Evolutionary conservation across 1,140 invertebrate genomes (phyloP).

Genomic region (Orchesella cincta): DNA sequence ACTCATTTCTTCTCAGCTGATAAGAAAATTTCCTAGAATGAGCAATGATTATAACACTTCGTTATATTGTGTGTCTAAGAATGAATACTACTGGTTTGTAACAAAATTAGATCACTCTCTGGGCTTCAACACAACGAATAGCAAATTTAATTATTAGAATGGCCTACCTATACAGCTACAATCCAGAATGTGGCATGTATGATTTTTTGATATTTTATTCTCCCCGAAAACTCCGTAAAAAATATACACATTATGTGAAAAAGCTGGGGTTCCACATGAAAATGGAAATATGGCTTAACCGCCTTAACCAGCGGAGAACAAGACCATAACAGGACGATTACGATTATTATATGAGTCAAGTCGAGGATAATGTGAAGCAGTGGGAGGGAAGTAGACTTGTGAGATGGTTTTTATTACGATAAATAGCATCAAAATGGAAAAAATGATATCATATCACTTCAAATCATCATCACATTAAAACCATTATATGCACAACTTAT

Average conservation of each 20-base stretch:
- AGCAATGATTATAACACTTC: too few relatives aligned
- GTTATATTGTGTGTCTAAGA: too few relatives aligned
- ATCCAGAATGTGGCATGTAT: too few relatives aligned
- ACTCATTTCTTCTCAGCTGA: too few relatives aligned
- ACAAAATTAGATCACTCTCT: too few relatives aligned
- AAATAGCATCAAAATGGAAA: conserved; percentile 35
- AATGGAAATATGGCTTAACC: not conserved
- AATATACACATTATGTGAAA: not conserved
- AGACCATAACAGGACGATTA: conserved; percentile 24
- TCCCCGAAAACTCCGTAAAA: not conserved
- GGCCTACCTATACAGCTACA: too few relatives aligned
- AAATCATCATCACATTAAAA: conserved; percentile 29
- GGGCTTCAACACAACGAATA: too few relatives aligned
- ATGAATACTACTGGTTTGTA: too few relatives aligned
- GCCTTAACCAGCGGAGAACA: not conserved
- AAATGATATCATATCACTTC: conserved; percentile 26
- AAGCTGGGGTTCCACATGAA: too few relatives aligned
- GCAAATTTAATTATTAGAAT: too few relatives aligned
- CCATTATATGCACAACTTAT: conserved; percentile 23
- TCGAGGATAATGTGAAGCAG: conserved; percentile 8
- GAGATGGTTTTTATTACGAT: conserved; percentile 44
- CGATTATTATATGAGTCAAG: conserved; percentile 32
- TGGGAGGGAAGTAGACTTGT: conserved; percentile 35
- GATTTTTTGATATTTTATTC: not conserved
- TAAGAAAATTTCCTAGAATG: too few relatives aligned